phyloP scores from a whole-genome alignment of 1,140 invertebrate genomes.

The Scaptomyza hsui region DNA sequence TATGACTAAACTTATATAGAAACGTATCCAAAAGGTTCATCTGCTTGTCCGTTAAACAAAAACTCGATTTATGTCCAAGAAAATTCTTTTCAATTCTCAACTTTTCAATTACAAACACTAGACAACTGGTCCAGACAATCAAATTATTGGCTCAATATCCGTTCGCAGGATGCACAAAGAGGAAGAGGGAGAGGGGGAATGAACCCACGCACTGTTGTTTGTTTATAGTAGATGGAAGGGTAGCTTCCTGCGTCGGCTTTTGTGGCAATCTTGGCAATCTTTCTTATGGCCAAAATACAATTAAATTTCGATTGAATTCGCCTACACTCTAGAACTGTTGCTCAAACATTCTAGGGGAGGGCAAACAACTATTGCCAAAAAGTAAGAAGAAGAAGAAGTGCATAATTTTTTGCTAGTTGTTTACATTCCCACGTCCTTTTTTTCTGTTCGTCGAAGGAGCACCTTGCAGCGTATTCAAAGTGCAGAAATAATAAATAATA shows the following conservation, averaged over 20 bases:
- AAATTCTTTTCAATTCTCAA: conserved; percentile 5
- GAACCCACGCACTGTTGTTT: conserved; percentile 37
- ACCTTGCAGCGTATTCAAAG: conserved; percentile 70
- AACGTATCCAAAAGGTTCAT: neutral
- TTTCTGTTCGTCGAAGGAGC: neutral
- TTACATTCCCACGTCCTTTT: conserved; percentile 75
- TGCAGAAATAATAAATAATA: conserved; percentile 61
- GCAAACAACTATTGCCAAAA: conserved; percentile 52
- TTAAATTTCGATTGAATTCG: conserved; percentile 75
- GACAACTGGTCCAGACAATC: conserved; percentile 62
- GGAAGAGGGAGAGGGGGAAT: conserved; percentile 29
- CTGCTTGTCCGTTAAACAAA: neutral
- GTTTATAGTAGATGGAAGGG: conserved; percentile 11
- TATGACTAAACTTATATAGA: neutral
- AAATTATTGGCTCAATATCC: conserved; percentile 81
- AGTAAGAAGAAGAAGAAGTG: neutral
- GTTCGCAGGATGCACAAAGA: conserved; percentile 20
- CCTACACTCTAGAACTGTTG: neutral
- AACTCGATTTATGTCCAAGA: conserved; percentile 23
- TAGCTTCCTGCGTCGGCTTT: conserved; percentile 36
- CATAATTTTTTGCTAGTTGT: conserved; percentile 54
- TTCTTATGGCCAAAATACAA: conserved; percentile 59
- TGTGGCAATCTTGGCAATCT: conserved; percentile 9
- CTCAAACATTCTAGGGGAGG: neutral
- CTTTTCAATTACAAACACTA: conserved; percentile 44